Percentiles rank a stretch among this genome's conserved stretches.
Conservation (phyloP, 2,888 invertebrate species). For the Coenonympha arcania region DNA sequence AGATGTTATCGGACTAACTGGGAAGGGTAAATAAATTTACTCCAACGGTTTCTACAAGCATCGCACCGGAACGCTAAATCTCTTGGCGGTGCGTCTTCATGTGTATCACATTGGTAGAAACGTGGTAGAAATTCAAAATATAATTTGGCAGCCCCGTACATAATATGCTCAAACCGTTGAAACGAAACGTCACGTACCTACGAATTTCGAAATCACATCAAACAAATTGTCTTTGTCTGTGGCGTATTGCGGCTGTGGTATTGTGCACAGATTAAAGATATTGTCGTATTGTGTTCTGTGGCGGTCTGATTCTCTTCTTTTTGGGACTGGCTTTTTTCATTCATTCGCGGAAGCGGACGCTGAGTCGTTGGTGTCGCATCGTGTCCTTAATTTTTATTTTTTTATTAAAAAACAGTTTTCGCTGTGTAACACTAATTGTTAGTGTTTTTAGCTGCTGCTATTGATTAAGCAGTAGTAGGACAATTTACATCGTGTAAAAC, state of each 20-base stretch:
- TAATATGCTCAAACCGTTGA: no score
- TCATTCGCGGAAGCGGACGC: slow-evolving; percentile 64
- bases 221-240: slow-evolving; percentile 25
- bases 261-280: no score
- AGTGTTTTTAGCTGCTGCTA: slow-evolving; percentile 49
- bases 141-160: background rate
- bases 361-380: slow-evolving; percentile 43
- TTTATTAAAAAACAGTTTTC: slow-evolving; percentile 50
- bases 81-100: no score
- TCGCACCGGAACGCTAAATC: no score
- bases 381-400: slow-evolving; percentile 66
- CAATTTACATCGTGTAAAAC: slow-evolving; percentile 38
- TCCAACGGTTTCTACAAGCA: no score
- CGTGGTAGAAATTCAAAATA: background rate
- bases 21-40: no score
- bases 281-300: no score
- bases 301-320: no score
- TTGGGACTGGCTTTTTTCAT: slow-evolving; percentile 24
- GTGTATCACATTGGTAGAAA: background rate
- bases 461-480: slow-evolving; percentile 46
- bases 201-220: no score
- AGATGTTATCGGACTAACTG: no score
- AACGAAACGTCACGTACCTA: no score
- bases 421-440: slow-evolving; percentile 42
- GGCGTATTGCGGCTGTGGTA: slow-evolving; percentile 13